A percentile compares a stretch with the other conserved stretches of the same genome.
phyloP scores from a whole-genome alignment of 2,113 vertebrate genomes.

The Alligator mississippiensis region DNA sequence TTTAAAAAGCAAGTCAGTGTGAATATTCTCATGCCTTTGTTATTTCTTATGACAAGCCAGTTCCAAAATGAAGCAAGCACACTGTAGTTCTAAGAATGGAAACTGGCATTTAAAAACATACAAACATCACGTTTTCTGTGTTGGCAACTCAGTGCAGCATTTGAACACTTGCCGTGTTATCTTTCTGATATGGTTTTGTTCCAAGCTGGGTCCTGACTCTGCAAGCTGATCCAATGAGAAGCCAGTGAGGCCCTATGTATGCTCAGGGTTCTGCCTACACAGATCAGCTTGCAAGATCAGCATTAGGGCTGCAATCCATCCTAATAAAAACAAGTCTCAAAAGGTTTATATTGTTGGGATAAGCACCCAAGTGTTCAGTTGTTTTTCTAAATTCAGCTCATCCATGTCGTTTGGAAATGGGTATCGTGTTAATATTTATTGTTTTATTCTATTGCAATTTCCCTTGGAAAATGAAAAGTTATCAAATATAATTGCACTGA shows the following conservation, averaged over 20 bases:
- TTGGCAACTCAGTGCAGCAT: neutral
- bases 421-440: neutral
- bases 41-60: neutral
- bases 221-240: neutral
- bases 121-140: neutral
- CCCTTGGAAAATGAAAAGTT: neutral
- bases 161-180: neutral
- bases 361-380: neutral
- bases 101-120: neutral
- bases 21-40: neutral
- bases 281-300: neutral
- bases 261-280: neutral
- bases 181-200: neutral
- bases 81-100: slow-evolving; percentile 9
- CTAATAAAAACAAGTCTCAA: neutral
- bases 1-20: neutral
- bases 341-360: neutral
- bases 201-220: neutral
- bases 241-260: neutral
- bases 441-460: neutral
- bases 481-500: neutral
- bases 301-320: neutral
- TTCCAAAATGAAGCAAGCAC: slow-evolving; percentile 10
- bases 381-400: neutral
- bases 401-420: neutral